Evolutionary conservation across 2,888 invertebrate species (phyloP), one percentile per base, ranked within the genome.

Genomic region (Apodemia mormo): DNA sequence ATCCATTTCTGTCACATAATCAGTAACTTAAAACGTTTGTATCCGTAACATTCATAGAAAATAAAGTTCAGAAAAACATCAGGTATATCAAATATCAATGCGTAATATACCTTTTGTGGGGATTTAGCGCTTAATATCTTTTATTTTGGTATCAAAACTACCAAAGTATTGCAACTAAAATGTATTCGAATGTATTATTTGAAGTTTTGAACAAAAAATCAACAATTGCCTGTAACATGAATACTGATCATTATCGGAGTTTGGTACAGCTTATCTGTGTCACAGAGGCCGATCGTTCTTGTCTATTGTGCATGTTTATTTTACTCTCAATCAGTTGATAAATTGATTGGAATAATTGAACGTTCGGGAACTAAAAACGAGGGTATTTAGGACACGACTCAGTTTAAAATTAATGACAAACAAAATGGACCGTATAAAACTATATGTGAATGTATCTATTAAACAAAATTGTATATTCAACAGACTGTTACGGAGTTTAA

Each of bases 241-340:
- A 91, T 89, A 88, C 88, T 79, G 93, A 93, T 93, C 85, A 88
- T 91, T 92, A 92, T 93, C 92, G 76, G 80, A 82, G 80, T 82
- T 86, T 84, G 82, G 82, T 81, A 76, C 80, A 76, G 88, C 88
- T 90, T 92, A 92, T 92, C 92, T 89, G 68, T 82, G 80, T 85
- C 82, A 79, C 81, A 87, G 82, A 80, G 80, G 81, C 90, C 91
- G 90, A 89, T 91, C 89, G 83, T 78, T 37, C 64, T 64, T 64
- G 64, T 64, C 81, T 82, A 81, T 82, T 82, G 88, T 85, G 85
- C 82, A 83, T 87, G 85, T 82, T 80, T 86, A 83, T 87, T 89
- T 89, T 89, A 85, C 84, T 84, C 85, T 84, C 87, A 82, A 91
- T 89, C 89, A 84, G 71, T 66, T 74, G 72, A 65, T 64, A 73